Base-by-base conservation (phyloP, 2,888 invertebrate genomes). In the Heliconius cydno region DNA sequence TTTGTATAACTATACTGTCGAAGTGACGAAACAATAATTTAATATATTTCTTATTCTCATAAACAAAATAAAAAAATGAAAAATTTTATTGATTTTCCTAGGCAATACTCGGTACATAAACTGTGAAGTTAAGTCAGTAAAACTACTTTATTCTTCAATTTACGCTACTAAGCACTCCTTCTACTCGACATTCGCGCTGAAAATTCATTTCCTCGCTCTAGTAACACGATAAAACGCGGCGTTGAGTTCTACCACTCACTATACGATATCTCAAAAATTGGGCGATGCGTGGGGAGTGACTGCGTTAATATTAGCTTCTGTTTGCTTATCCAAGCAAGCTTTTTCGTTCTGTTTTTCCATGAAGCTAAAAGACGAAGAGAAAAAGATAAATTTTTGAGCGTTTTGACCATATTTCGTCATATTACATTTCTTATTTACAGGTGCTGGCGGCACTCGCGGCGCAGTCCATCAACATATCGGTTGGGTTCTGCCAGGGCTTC, bases 401-500 rank as follows among this genome's bases (percentile, higher is more conserved):
- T 25, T 63, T 7, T 57, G 60, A 10, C 2, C 10, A 30, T 22
- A 75, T 30, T 28, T 13, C 13, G 6, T 28, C 41, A 19, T 22
- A 65, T 46, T 67, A 63, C 85, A 88, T 86, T 86, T 60, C 4
- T 46, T 85, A n/a, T 85, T 92, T 92, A 0, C 95, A 97, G 97
- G 96, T 96, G 76, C 86, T 96, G 85, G 97, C 97, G 79, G 96
- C 97, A 46, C 91, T 97, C 84, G 97, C 96, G 78, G 97, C 97
- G 67, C 97, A 97, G 90, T 96, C 96, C 25, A 97, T 97, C 85
- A 97, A 97, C 87, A 96, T 97, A 87, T 97, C 97, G 76, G 97
- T 97, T 83, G 97, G 97, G 1, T 96, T 97, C 87, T 96, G 96
- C 82, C 97, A 97, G 89, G 97, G 97, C 67, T 97, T 97, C 93